phyloP scores from a whole-genome alignment of 2,797 vertebrate genomes.

The Chelidonichthys spinosus region DNA sequence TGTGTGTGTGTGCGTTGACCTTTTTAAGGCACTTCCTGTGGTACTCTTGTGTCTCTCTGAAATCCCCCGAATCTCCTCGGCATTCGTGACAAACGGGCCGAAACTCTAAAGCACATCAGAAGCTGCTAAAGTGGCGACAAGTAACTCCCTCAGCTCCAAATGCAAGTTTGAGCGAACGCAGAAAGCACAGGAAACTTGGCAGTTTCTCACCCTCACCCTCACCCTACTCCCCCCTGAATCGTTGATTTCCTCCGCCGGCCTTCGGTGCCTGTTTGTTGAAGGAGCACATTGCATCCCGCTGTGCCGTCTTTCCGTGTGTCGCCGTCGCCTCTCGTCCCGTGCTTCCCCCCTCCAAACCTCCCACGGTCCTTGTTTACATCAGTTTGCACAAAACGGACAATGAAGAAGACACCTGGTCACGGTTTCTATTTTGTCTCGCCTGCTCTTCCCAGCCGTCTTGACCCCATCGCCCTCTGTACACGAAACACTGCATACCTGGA shows the following conservation, averaged over 20 bases:
- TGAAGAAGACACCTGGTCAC: conserved; percentile 49
- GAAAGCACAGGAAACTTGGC: conserved; percentile 80
- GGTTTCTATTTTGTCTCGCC: conserved; percentile 29
- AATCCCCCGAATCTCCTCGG: conserved; percentile 32
- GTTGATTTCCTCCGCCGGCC: conserved; percentile 57
- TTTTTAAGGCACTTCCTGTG: conserved; percentile 67
- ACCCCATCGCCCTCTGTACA: conserved; percentile 6
- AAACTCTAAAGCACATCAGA: conserved; percentile 75
- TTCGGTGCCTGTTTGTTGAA: conserved; percentile 70
- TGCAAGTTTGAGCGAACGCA: conserved; percentile 51
- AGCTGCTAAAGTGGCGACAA: conserved; percentile 74
- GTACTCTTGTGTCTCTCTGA: conserved; percentile 58
- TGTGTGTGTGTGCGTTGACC: conserved; percentile 52
- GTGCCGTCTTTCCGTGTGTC: conserved; percentile 32
- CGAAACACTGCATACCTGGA: conserved; percentile 25
- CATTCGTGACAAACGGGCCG: conserved; percentile 87
- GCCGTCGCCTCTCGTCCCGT: conserved; percentile 37
- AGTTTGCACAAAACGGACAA: conserved; percentile 81
- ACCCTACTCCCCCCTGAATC: neutral
- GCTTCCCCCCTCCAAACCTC: conserved; percentile 39
- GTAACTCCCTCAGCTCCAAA: conserved; percentile 54
- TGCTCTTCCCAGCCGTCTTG: conserved; percentile 27
- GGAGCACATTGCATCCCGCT: conserved; percentile 63
- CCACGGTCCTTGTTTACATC: conserved; percentile 78
- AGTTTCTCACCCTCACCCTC: conserved; percentile 46